Percentiles rank a stretch among this genome's conserved stretches.
These are phyloP conservation scores for Agrotis puta DNA, from an alignment of 2,888 invertebrate genomes.

Conservation along the genomic window DNA sequence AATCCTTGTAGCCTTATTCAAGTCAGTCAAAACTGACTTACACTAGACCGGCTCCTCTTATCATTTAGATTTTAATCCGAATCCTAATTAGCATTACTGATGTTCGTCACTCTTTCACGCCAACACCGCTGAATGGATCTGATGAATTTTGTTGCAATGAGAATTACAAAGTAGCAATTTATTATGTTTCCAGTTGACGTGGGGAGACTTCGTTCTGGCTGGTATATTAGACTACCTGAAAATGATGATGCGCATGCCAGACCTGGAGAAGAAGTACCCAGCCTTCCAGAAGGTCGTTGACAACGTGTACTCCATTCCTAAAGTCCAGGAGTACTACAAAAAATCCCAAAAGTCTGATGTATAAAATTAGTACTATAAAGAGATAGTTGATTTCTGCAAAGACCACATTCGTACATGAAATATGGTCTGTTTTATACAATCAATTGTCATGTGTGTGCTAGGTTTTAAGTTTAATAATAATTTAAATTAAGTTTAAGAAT, in stretches of 20 bases:
- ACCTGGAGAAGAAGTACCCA: conserved; percentile 78
- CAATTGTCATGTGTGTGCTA: neutral
- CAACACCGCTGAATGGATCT: too few species aligned
- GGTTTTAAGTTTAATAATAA: neutral
- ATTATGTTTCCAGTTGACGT: conserved; percentile 66
- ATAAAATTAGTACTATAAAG: neutral
- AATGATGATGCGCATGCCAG: conserved; percentile 66
- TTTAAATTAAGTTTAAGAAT: conserved; percentile 5
- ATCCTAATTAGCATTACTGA: too few species aligned
- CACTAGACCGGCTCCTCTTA: too few species aligned
- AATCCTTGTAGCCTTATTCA: too few species aligned
- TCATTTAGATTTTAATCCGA: too few species aligned
- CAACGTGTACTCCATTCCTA: conserved; percentile 73
- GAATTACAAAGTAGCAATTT: neutral
- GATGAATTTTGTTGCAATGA: too few species aligned
- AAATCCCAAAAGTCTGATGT: neutral
- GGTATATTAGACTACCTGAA: conserved; percentile 70
- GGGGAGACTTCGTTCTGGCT: conserved; percentile 73
- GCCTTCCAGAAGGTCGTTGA: conserved; percentile 76
- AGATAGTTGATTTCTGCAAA: neutral
- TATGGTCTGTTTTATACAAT: neutral
- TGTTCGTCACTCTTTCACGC: too few species aligned
- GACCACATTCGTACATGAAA: neutral
- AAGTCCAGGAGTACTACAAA: conserved; percentile 71
- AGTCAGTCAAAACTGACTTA: too few species aligned